Evolutionary conservation across 2,113 vertebrate genomes (phyloP).

Genomic region (Phylloscopus whistleri): DNA sequence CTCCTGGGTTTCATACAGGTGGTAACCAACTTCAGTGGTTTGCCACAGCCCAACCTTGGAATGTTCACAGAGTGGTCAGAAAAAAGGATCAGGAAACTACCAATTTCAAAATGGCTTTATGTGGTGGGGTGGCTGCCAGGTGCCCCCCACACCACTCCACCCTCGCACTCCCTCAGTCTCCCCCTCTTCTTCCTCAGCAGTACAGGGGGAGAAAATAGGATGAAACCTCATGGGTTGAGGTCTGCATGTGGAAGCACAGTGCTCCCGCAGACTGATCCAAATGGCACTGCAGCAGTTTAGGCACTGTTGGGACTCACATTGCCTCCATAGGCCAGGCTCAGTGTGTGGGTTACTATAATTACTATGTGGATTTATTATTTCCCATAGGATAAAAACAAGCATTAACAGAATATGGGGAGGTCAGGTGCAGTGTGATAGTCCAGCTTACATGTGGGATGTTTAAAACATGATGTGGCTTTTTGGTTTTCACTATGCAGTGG

Average conservation of each 20-base stretch:
- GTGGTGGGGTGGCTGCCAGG: neutral
- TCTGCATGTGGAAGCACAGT: neutral
- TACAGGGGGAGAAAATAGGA: neutral
- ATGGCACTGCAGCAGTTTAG: no score
- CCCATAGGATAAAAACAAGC: neutral
- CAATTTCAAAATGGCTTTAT: neutral
- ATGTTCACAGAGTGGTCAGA: neutral
- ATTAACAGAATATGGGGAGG: neutral
- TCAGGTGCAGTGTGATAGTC: neutral
- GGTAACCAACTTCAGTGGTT: neutral
- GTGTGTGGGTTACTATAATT: neutral
- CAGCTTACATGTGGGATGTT: neutral
- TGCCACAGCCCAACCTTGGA: neutral
- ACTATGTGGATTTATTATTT: neutral
- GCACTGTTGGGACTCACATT: rapidly evolving
- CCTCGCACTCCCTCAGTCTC: neutral
- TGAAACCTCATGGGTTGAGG: neutral
- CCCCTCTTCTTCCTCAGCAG: neutral
- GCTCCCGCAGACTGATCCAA: neutral
- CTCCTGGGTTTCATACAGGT: neutral
- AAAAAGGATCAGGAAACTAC: neutral
- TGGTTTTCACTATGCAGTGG: neutral
- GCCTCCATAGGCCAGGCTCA: neutral
- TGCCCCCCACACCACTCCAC: neutral
- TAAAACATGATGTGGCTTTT: neutral